Evolutionary conservation across 2,797 vertebrate species (phyloP), one percentile per base, ranked within the genome.

Genomic region (Phalloptychus januarius): DNA sequence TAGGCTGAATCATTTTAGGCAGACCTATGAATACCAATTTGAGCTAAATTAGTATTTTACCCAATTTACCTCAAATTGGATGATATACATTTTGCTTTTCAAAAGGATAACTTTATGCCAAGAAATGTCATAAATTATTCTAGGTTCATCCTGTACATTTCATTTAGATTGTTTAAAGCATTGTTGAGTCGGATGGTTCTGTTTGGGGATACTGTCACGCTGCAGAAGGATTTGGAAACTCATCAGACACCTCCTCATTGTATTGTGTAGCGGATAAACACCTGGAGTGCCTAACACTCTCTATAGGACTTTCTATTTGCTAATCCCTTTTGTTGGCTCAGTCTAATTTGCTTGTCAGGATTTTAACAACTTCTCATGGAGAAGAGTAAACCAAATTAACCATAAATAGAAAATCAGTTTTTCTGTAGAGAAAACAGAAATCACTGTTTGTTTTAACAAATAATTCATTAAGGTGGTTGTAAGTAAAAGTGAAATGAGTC

Each of bases 391-490:
- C 45, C 63, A 77, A 77, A 69, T 76, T 79, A 71, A 79, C 52
- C n/a, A 77, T 42, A 50, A 82, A 78, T 56, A 79, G 28, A 31
- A 88, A 74, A 80, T 79, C 72, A 61, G 86, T 50, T 50, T 75
- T 71, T 86, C 72, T 6, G 28, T 75, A 23, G 71, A 36, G 84
- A 56, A 25, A 76, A 85, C 56, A 78, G 84, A 86, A 40, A 54
- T 56, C 28, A 44, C 36, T 72, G 33, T 83, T 88, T 75, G 58
- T 76, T 82, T 84, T 79, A 82, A 76, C 78, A 85, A 83, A 70
- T 74, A 50, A 46, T 36, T 69, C 15, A 79, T 85, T 74, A 52
- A 78, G 79, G 71, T 80, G 72, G 50, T 81, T 75, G 11, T 80
- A 78, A 89, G 82, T 83, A 44, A 81, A 86, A 84, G 33, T 74